Conservation (phyloP, 2,888 invertebrate genomes). For the Brachycybe producta region DNA sequence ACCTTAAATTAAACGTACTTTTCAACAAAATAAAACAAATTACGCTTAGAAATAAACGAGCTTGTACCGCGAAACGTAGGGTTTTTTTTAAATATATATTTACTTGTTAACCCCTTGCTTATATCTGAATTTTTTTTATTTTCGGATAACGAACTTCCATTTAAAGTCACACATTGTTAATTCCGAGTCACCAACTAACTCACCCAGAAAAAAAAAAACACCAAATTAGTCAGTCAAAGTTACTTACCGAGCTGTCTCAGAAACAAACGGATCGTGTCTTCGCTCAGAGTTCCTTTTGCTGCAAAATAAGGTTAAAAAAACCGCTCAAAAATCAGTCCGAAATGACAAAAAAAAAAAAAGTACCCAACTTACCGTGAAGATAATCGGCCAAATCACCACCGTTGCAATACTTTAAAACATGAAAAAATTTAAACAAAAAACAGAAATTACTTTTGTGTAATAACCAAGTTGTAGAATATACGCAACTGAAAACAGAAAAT, state of each 20-base stretch:
- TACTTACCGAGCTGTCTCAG: conserved; percentile 73
- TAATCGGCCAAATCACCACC: conserved; percentile 98
- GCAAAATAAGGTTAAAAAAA: conserved; percentile 16
- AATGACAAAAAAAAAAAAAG: conserved; percentile 16
- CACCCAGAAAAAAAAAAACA: conserved; percentile 11
- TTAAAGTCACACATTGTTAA: neutral
- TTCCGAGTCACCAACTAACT: neutral
- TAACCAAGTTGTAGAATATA: too few species aligned
- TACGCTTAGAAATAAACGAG: too few species aligned
- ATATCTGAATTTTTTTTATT: too few species aligned
- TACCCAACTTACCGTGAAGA: conserved; percentile 49
- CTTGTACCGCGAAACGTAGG: too few species aligned
- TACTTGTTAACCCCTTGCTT: too few species aligned
- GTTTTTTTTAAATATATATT: too few species aligned
- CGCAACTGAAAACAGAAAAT: too few species aligned
- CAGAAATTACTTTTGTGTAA: conserved; percentile 8
- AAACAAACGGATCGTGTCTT: conserved; percentile 91
- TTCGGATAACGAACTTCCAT: neutral
- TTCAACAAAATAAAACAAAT: too few species aligned
- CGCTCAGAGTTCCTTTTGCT: conserved; percentile 87
- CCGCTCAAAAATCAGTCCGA: neutral
- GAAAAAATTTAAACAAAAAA: conserved; percentile 23
- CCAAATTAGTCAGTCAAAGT: neutral
- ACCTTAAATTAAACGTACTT: too few species aligned
- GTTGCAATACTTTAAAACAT: conserved; percentile 78